A percentile compares a stretch with the other conserved stretches of the same genome.
phyloP scores from a whole-genome alignment of 2,113 vertebrate species.

The Cyanoliseus patagonus region DNA sequence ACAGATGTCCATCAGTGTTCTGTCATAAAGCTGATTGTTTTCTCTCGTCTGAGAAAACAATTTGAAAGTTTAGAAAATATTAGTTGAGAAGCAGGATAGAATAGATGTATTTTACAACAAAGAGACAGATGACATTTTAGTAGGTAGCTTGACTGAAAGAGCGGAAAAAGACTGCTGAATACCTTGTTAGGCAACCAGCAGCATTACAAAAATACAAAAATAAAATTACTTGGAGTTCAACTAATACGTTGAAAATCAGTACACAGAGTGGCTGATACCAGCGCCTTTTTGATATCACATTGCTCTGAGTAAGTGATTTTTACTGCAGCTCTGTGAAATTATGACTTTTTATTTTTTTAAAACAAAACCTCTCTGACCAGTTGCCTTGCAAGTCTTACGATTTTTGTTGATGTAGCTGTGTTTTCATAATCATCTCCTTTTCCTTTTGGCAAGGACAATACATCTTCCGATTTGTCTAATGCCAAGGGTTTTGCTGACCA shows the following conservation, averaged over 20 bases:
- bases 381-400: neutral
- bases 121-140: neutral
- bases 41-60: neutral
- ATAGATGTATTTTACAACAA: neutral
- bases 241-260: neutral
- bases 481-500: neutral
- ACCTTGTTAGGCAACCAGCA: neutral
- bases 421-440: neutral
- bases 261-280: neutral
- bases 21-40: neutral
- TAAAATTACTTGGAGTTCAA: neutral
- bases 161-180: neutral
- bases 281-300: neutral
- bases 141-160: neutral
- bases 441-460: conserved; percentile 1
- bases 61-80: neutral
- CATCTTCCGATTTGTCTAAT: neutral
- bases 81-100: neutral
- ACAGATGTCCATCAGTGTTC: neutral
- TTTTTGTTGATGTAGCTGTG: neutral
- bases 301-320: neutral
- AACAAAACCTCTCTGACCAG: neutral
- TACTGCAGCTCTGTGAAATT: neutral
- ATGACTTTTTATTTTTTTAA: neutral
- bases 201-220: neutral